A percentile compares a stretch with the other conserved stretches of the same genome.
Conservation (phyloP, 2,113 vertebrate genomes). For the Helogale parvula region DNA sequence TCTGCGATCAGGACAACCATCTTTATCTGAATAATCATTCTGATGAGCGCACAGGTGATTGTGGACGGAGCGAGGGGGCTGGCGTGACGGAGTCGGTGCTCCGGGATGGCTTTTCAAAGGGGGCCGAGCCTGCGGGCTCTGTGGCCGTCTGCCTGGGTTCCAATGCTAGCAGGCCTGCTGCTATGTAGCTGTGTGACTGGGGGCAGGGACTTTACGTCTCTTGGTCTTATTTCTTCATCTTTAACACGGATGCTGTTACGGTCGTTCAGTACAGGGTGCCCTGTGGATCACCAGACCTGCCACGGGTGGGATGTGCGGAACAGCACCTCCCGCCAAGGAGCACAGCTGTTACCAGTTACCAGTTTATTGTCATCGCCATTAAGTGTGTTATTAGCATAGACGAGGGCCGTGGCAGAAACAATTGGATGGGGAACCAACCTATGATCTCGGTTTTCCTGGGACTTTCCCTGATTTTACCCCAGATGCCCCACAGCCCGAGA, state of each 20-base stretch:
- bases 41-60: neutral
- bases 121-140: neutral
- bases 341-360: neutral
- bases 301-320: rapidly evolving
- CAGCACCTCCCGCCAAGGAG: neutral
- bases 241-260: neutral
- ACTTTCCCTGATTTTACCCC: neutral
- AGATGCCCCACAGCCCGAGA: neutral
- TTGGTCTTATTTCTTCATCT: neutral
- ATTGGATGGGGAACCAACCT: neutral
- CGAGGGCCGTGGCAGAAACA: neutral
- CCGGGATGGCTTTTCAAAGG: neutral
- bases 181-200: neutral
- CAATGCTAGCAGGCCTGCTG: neutral
- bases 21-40: neutral
- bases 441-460: neutral
- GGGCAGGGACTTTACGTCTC: neutral
- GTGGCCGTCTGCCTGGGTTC: neutral
- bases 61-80: neutral
- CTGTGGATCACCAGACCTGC: neutral
- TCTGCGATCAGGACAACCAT: neutral
- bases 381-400: neutral
- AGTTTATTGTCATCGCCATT: neutral
- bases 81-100: rapidly evolving
- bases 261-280: neutral